Conservation (phyloP, 2,797 vertebrate genomes). For the Botia almorhae region DNA sequence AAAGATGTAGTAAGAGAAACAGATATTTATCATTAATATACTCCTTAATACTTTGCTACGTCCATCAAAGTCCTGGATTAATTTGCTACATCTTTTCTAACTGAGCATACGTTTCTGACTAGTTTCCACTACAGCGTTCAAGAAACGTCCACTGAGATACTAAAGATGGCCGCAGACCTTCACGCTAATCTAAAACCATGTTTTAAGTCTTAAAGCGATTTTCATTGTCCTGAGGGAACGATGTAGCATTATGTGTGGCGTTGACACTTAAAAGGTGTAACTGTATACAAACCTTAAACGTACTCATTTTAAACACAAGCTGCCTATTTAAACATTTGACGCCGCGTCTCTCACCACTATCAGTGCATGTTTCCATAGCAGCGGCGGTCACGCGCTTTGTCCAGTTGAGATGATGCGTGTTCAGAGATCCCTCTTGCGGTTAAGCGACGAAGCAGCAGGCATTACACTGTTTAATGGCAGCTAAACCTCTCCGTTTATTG, state of each 20-base stretch:
- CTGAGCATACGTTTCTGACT: too few relatives aligned
- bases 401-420: background rate
- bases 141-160: too few relatives aligned
- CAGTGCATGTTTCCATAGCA: background rate
- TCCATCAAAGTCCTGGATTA: too few relatives aligned
- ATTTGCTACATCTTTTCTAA: too few relatives aligned
- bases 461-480: background rate
- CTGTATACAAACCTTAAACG: background rate
- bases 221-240: background rate
- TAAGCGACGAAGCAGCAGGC: constrained; percentile 34
- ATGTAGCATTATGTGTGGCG: background rate
- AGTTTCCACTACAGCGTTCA: too few relatives aligned
- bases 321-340: background rate
- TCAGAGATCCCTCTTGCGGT: constrained; percentile 67
- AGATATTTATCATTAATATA: too few relatives aligned
- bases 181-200: too few relatives aligned
- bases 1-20: too few relatives aligned
- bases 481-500: background rate
- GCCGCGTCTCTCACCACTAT: background rate
- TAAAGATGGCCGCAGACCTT: too few relatives aligned
- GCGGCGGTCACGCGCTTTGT: background rate
- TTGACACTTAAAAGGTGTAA: background rate
- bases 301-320: background rate
- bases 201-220: too few relatives aligned
- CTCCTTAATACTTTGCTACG: too few relatives aligned